Percentiles rank a stretch among this genome's conserved stretches.
These are phyloP conservation scores for Dendroctonus ponderosae DNA, from an alignment of 1,140 invertebrate genomes.

Conservation along the genomic window DNA sequence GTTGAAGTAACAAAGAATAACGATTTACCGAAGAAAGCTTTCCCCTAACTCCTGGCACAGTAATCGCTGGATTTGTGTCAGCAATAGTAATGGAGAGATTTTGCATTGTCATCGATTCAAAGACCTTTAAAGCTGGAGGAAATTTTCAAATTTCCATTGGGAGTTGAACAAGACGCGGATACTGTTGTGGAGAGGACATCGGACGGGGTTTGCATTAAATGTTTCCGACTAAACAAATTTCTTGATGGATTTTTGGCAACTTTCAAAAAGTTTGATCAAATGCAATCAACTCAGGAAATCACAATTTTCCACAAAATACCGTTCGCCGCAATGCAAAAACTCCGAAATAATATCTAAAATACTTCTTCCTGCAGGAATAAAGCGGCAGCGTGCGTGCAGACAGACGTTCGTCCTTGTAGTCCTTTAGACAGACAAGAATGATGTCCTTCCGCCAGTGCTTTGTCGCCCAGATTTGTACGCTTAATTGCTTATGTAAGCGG, in stretches of 20 bases:
- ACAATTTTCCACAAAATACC: background rate
- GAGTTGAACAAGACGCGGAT: too few species aligned
- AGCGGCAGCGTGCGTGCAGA: constrained; percentile 18
- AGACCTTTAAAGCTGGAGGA: too few species aligned
- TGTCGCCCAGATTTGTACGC: constrained; percentile 27
- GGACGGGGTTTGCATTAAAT: too few species aligned
- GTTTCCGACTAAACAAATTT: too few species aligned
- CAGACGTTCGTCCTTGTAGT: constrained; percentile 19
- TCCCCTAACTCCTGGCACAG: constrained; percentile 4
- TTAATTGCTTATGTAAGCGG: constrained; percentile 29
- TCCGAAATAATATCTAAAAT: constrained; percentile 20
- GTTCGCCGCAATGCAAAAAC: constrained; percentile 11
- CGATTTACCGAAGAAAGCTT: constrained; percentile 19
- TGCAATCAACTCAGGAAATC: too few species aligned
- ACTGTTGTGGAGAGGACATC: too few species aligned
- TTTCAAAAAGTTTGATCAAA: too few species aligned
- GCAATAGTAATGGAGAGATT: constrained; percentile 16
- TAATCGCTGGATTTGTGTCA: constrained; percentile 17
- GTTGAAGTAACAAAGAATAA: constrained; percentile 11
- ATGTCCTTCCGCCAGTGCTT: constrained; percentile 24
- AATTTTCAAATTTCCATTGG: too few species aligned
- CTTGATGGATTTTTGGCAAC: too few species aligned
- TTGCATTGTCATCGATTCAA: background rate
- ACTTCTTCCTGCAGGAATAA: constrained; percentile 20
- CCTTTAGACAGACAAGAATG: constrained; percentile 28